Conservation (phyloP, 1,140 invertebrate genomes). For the Thaumetopoea pityocampa region DNA sequence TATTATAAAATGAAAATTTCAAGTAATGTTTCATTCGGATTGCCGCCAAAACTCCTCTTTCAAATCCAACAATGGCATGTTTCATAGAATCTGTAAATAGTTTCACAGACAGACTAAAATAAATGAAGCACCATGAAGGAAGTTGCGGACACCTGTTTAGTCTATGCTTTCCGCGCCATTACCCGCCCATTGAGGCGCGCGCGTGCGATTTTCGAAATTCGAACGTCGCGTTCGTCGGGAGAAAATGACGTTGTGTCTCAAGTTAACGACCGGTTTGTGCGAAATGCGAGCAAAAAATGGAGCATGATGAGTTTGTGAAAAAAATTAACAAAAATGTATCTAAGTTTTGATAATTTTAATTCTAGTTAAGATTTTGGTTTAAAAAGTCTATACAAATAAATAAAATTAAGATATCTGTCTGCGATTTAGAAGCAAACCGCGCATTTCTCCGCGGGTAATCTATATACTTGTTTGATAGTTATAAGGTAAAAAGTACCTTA, state of each 20-base stretch:
- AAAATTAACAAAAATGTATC: too few species aligned
- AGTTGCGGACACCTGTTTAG: slow-evolving; percentile 45
- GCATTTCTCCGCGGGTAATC: too few species aligned
- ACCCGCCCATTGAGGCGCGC: slow-evolving; percentile 40
- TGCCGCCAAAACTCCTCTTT: too few species aligned
- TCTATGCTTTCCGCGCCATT: slow-evolving; percentile 61
- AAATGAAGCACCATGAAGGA: slow-evolving; percentile 9
- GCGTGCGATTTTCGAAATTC: slow-evolving; percentile 51
- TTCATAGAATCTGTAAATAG: slow-evolving; percentile 7
- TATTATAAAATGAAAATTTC: too few species aligned
- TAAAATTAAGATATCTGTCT: too few species aligned
- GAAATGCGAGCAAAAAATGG: slow-evolving; percentile 15
- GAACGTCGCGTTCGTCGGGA: slow-evolving; percentile 39
- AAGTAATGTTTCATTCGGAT: too few species aligned
- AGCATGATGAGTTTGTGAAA: slow-evolving; percentile 7
- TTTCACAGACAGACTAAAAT: slow-evolving; percentile 18
- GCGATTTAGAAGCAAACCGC: too few species aligned
- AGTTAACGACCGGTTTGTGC: slow-evolving; percentile 35
- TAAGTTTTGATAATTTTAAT: slow-evolving; percentile 1
- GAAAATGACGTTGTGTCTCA: slow-evolving; percentile 42
- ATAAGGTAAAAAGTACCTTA: too few species aligned
- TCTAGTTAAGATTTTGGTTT: slow-evolving; percentile 1
- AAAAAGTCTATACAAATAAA: too few species aligned
- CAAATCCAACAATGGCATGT: too few species aligned
- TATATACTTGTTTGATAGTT: too few species aligned